Base-by-base conservation (phyloP, 2,888 invertebrate species). In the Drosophila eohydei region DNA sequence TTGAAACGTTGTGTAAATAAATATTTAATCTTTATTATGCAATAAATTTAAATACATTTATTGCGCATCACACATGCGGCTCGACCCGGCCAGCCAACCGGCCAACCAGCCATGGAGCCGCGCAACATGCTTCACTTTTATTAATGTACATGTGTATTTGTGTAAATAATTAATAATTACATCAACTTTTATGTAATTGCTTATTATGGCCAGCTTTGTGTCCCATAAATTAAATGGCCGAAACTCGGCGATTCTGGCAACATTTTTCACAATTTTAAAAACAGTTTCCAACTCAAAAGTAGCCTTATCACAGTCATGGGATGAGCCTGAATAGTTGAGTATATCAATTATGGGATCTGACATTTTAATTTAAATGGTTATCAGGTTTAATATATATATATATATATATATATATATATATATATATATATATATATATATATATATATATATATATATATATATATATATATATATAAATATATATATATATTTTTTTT, bases 11-110 rank as follows among this genome's bases (percentile, higher is more conserved):
- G 90, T 87, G 86, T 83, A 87, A 89, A 87, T 89, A 87, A 89
- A 87, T 87, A 89, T 87, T 87, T 87, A 87, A 87, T 87, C 86
- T 89, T 89, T 87, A 89, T 89, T 87, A 87, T 88, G 88, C 88
- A 83, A 87, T 87, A 89, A 87, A 87, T 87, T 87, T 87, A 89
- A 89, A 89, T 89, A 89, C 89, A 88, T 89, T 86, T 89, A 87
- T 88, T 81, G 56, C 63, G 43, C 84, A 50, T 57, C 70, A 58
- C 55, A 52, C 51, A 71, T 52, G 59, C 60, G 62, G 60, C 81
- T 52, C 64, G 57, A n/a, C n/a, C 40, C 8, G 28, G 14, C 38
- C 44, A 64, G n/a, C 48, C 54, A 40, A 11, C 3, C 32, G 51
- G 26, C 36, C 8, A 34, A 26, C 40, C 52, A 57, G n/a, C 54